Percentiles rank a stretch among this genome's conserved stretches.
Evolutionary conservation across 1,140 invertebrate genomes (phyloP).

Genomic region (Caerostris darwini): DNA sequence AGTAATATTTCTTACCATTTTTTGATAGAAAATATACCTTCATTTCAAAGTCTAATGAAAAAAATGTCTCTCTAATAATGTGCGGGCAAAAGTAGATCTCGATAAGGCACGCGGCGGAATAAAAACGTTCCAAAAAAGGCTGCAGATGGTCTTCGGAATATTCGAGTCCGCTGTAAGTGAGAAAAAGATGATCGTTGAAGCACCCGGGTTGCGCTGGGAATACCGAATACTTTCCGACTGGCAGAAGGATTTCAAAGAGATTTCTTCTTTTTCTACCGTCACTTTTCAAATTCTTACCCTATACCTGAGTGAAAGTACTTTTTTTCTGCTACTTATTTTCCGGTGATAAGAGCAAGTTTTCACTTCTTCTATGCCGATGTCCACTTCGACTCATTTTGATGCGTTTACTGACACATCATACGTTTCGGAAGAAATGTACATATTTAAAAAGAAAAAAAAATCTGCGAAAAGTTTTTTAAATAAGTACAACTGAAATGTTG

Average conservation of each 20-base stretch:
- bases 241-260: not conserved
- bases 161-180: not conserved
- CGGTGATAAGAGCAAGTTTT: not conserved
- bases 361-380: not conserved
- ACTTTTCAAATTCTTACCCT: not conserved
- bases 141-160: not conserved
- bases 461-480: too few species aligned
- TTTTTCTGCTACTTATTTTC: not conserved
- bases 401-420: not conserved
- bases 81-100: not conserved
- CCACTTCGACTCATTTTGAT: not conserved
- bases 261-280: not conserved
- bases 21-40: too few species aligned
- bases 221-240: slow-evolving; percentile 6
- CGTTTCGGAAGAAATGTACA: not conserved
- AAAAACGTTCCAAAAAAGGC: not conserved
- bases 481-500: too few species aligned
- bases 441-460: not conserved
- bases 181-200: not conserved
- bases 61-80: not conserved
- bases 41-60: too few species aligned
- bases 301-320: not conserved
- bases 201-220: not conserved
- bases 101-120: not conserved
- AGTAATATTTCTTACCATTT: too few species aligned